A percentile compares a stretch with the other conserved stretches of the same genome.
Conservation (phyloP, 2,888 invertebrate genomes). For the Mantis religiosa region DNA sequence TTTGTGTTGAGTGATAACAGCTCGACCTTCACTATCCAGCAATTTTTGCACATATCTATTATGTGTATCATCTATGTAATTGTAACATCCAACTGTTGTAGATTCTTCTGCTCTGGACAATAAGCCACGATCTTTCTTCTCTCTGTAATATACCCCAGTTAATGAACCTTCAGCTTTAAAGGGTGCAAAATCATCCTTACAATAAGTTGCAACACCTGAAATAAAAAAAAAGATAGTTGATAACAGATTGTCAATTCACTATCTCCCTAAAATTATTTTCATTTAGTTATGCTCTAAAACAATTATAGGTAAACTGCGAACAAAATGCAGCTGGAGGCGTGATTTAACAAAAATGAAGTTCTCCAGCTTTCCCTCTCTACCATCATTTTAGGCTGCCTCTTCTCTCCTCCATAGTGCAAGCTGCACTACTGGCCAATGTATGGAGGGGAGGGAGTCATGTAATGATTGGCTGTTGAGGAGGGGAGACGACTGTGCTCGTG, state of each 20-base stretch:
- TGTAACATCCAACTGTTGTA: conserved; percentile 41
- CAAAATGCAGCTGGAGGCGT: no score
- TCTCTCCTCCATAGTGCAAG: no score
- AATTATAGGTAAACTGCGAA: no score
- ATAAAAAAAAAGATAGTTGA: not conserved
- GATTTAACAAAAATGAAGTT: no score
- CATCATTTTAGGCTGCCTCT: no score
- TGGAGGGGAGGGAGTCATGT: no score
- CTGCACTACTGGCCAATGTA: no score
- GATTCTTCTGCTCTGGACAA: conserved; percentile 31
- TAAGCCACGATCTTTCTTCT: no score
- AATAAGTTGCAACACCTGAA: conserved; percentile 48
- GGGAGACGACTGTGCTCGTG: no score
- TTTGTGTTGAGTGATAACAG: conserved; percentile 46
- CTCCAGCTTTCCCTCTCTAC: no score
- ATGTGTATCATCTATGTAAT: conserved; percentile 37
- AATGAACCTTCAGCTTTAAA: conserved; percentile 45
- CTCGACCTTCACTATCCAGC: conserved; percentile 48
- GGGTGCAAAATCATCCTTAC: conserved; percentile 41
- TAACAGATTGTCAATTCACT: not conserved
- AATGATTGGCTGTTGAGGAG: no score
- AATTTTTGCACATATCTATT: conserved; percentile 42
- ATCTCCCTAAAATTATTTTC: not conserved
- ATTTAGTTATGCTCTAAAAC: not conserved
- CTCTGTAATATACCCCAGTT: no score